Conservation (phyloP, 2,888 invertebrate species). For the Stictocephala bisonia region DNA sequence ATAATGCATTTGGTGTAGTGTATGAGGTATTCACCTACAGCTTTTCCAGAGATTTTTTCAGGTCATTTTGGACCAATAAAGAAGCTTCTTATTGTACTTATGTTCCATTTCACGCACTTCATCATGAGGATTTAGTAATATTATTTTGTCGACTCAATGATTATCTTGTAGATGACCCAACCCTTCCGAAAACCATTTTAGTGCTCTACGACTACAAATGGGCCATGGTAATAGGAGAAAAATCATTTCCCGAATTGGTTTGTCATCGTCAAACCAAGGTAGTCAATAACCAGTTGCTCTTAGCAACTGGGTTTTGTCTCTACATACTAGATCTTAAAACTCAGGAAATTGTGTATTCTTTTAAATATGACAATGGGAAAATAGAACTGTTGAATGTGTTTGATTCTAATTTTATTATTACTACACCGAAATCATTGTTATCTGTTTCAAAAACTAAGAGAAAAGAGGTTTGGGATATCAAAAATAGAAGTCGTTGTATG, state of each 20-base stretch:
- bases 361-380: slow-evolving; percentile 29
- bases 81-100: neutral
- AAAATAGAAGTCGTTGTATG: slow-evolving; percentile 7
- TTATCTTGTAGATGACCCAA: slow-evolving; percentile 12
- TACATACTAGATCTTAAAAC: slow-evolving; percentile 20
- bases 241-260: slow-evolving; percentile 17
- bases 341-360: slow-evolving; percentile 12
- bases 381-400: slow-evolving; percentile 25
- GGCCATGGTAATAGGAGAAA: slow-evolving; percentile 20
- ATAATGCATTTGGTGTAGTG: neutral
- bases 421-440: slow-evolving; percentile 26
- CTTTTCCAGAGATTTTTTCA: slow-evolving; percentile 31
- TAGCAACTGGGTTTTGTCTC: slow-evolving; percentile 28
- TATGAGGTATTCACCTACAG: slow-evolving; percentile 19
- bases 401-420: slow-evolving; percentile 18
- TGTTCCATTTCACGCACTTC: slow-evolving; percentile 25
- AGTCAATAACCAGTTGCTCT: neutral
- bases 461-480: slow-evolving; percentile 31
- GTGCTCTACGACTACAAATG: slow-evolving; percentile 30
- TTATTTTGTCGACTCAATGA: slow-evolving; percentile 28
- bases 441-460: slow-evolving; percentile 28
- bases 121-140: slow-evolving; percentile 4
- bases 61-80: slow-evolving; percentile 17
- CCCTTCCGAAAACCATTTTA: slow-evolving; percentile 17
- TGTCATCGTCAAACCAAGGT: slow-evolving; percentile 12